Evolutionary conservation across 2,113 vertebrate genomes (phyloP).

Genomic region (Nothoprocta perdicaria): DNA sequence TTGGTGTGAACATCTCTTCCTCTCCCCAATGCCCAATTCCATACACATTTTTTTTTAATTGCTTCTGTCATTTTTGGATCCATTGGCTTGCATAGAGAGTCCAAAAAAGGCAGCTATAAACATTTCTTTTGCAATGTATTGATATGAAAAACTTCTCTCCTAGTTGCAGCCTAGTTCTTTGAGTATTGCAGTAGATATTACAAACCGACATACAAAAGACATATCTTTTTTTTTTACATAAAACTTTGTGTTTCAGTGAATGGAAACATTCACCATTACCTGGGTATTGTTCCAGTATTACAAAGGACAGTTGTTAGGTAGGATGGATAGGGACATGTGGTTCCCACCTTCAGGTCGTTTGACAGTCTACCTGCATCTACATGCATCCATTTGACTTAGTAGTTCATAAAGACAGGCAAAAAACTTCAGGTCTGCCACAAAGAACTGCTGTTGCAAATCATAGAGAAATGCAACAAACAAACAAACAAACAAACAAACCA

Average conservation of each 20-base stretch:
- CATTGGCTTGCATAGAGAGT: background rate
- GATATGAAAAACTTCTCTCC: background rate
- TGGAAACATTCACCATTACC: background rate
- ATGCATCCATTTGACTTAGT: accelerated
- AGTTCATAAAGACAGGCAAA: background rate
- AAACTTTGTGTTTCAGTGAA: background rate
- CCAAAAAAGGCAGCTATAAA: background rate
- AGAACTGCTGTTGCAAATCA: background rate
- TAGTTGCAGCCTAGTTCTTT: background rate
- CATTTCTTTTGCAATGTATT: background rate
- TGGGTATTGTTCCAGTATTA: background rate
- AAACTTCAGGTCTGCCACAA: background rate
- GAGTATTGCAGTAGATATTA: background rate
- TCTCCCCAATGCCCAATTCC: background rate
- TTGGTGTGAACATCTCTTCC: background rate
- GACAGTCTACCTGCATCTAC: background rate
- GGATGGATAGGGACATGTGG: accelerated
- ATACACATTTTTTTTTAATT: background rate
- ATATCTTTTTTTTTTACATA: background rate
- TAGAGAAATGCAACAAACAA: background rate
- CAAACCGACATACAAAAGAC: background rate
- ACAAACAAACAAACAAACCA: background rate
- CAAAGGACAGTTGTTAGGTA: background rate
- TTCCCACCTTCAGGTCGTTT: background rate
- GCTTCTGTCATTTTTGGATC: background rate